Evolutionary conservation across 2,797 vertebrate genomes (phyloP), one percentile per base, ranked within the genome.

Genomic region (Alca torda): DNA sequence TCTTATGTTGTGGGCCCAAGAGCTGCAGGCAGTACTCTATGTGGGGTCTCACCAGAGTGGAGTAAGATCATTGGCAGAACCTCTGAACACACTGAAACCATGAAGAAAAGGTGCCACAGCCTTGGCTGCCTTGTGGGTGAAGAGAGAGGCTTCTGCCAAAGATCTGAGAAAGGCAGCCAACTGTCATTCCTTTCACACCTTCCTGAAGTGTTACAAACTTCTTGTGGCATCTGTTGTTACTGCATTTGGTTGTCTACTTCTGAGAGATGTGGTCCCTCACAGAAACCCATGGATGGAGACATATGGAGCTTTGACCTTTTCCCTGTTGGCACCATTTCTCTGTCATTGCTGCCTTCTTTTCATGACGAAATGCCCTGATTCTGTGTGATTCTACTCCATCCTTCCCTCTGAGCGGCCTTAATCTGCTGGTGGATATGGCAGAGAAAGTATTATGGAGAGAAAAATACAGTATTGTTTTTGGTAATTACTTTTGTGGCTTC

Each of bases 181-280:
- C 95, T 96, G 90, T 95, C 83, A 86, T 65, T 95, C 65, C 77
- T 88, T 92, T 91, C 84, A 84, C 95, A 92, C 89, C 64, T 87
- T 92, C 57, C 53, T 35, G 10, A 91, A 87, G 78, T 86, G 93
- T 89, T 93, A 95, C 90, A 74, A 82, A 93, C 90, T 93, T 82
- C 4, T 84, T 65, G 24, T 68, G 72, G 35, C 94, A 96, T 93
- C 91, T 96, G 95, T 68, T 87, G 67, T 84, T 95, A 28, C 60
- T 79, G 68, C 63, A 12, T 90, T 95, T 90, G 59, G 16, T 83
- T 94, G 48, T 61, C 87, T 92, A 0, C 31, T 77, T 46, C 69
- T 94, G 25, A 74, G 68, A 91, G 48, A 78, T 37, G 28, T 4
- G 1, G 41, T 76, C 67, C 63, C n/a, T 83, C 76, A 31, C 30